Evolutionary conservation across 2,888 invertebrate genomes (phyloP).

Genomic region (Elmis aenea): DNA sequence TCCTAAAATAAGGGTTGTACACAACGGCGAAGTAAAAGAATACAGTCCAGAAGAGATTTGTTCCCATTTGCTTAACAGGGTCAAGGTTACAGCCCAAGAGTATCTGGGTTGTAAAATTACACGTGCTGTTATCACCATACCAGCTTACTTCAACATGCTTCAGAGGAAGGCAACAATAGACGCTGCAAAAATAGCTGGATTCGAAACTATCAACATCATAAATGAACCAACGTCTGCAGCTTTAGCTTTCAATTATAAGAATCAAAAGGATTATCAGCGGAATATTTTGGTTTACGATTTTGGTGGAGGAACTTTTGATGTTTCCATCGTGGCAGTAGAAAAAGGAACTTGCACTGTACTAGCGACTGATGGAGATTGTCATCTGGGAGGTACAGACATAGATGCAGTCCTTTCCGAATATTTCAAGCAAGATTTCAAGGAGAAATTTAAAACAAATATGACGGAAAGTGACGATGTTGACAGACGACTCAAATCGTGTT

Average conservation of each 20-base stretch:
- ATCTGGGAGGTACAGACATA: too few species aligned
- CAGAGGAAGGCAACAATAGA: constrained; percentile 29
- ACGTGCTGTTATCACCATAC: too few species aligned
- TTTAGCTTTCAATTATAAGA: constrained; percentile 22
- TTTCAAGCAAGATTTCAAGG: constrained; percentile 12
- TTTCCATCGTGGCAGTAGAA: constrained; percentile 28
- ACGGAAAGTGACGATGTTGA: constrained; percentile 9
- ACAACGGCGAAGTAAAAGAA: too few species aligned
- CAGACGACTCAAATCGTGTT: constrained; percentile 20
- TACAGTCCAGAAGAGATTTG: constrained; percentile 25
- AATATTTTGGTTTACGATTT: too few species aligned
- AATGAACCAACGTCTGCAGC: too few species aligned
- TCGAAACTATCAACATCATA: too few species aligned
- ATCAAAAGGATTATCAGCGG: constrained; percentile 13
- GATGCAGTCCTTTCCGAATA: constrained; percentile 23
- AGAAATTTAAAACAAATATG: constrained; percentile 18
- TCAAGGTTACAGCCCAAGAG: constrained; percentile 20
- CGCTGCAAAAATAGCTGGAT: constrained; percentile 27
- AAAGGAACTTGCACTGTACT: too few species aligned
- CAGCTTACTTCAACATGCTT: too few species aligned
- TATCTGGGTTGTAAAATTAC: constrained; percentile 16
- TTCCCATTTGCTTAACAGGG: constrained; percentile 19
- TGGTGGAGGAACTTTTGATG: constrained; percentile 30
- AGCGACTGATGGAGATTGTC: too few species aligned
- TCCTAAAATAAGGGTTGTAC: constrained; percentile 18